Evolutionary conservation across 2,113 vertebrate species (phyloP), one percentile per base, ranked within the genome.

Genomic region (Argyrosomus japonicus): DNA sequence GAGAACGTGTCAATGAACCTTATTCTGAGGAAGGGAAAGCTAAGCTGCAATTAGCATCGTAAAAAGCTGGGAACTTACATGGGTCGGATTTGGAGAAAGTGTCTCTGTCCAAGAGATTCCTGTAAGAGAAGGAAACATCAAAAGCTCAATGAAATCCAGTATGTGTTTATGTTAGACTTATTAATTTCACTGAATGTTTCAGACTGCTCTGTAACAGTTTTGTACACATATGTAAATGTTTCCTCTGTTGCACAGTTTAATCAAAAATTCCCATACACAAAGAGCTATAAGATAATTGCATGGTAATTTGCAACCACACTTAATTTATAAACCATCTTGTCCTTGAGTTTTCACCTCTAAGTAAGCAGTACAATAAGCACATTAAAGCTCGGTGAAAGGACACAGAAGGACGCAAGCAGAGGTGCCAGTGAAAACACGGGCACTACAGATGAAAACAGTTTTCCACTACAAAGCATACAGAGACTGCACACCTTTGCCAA

Each of bases 61-160:
- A 36, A 54, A 50, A 68, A 65, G 60, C 19, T 57, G 47, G 27
- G 17, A 77, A 98, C 98, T 97, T 95, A 99, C 98, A 29, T 63
- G 97, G 97, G 84, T 99, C 98, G 0, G 98, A 99, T 92, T 99
- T 99, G 94, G 98, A 98, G 94, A 99, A 99, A 68, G 97, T 99
- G 94, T 99, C 98, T 90, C 95, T 96, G 93, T 99, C 97, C 95
- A 99, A 91, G 45, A 99, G 97, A 86, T 97, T 95, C 93, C 98
- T 99, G 92, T 6, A 88, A 45, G 58, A 91, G 68, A 79, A 73
- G 36, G 60, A 84, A 83, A 80, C 21, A 76, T 82, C 14, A 71
- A 78, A 83, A 77, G 53, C 13, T 57, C 7, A 70, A 18, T 45
- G 2, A 6, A 61, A 2, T 63, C 4, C n/a, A 6, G 25, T 4